Base-by-base conservation (phyloP, 2,797 vertebrate species). In the Scyliorhinus canicula region DNA sequence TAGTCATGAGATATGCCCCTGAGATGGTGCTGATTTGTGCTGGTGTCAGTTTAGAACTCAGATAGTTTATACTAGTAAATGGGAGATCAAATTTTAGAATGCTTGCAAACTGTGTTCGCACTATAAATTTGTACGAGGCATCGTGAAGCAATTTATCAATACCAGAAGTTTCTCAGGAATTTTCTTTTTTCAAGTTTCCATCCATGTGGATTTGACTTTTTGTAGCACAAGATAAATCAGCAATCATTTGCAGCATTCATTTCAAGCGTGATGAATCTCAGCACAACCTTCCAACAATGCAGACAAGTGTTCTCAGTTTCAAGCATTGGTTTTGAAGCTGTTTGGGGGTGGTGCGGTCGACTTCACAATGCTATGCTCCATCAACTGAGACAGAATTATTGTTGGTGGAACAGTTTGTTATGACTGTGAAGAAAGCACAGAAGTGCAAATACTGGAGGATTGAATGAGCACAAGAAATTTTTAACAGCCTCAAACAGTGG, bases 1-100 rank as follows among this genome's bases (percentile, higher is more conserved):
- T n/a, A 60, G 86, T 90, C 55, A 90, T 90, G 31, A n/a, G 86
- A 90, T 90, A 90, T 90, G 55, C 55, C 86, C 86, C 86, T 60
- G 86, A 90, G 55, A 90, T 90, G 35, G 47, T 35, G 86, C 55
- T 90, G 86, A 90, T 90, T 90, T 90, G 86, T 90, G 35, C 86
- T 90, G 86, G 55, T 90, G 55, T 90, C 86, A 90, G 57, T n/a
- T 57, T 57, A 90, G 55, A 60, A 21, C 35, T 57, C 35, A n/a
- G 86, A 60, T 90, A 60, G 55, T 90, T 90, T 90, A 57, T 60
- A 90, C 86, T 90, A 55, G 86, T 60, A 90, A 60, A 90, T 90
- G 86, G n/a, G 55, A 55, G 86, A 90, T 90, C 55, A 60, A 90
- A n/a, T 90, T 90, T 90, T 40, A 60, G 86, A 60, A 86, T 31